phyloP scores from a whole-genome alignment of 2,888 invertebrate genomes.

The Trichacis sp. region DNA sequence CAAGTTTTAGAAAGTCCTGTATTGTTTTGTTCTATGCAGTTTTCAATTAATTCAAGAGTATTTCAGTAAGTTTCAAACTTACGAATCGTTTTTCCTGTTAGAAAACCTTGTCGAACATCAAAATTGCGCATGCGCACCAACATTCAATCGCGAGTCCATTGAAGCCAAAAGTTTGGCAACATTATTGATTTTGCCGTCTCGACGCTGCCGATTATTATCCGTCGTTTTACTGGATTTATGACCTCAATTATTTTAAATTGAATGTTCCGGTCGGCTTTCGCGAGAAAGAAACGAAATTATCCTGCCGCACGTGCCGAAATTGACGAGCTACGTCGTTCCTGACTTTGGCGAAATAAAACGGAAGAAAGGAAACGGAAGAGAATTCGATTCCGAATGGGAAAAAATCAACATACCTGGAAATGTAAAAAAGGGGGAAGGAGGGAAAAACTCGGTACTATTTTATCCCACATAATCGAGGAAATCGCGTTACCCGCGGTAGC shows the following conservation, averaged over 20 bases:
- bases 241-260: too few species aligned
- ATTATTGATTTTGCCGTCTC: neutral
- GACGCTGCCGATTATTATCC: too few species aligned
- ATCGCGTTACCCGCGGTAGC: slow-evolving; percentile 25
- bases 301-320: neutral
- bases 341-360: neutral
- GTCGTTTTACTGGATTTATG: too few species aligned
- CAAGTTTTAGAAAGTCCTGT: too few species aligned
- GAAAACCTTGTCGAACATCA: slow-evolving; percentile 6
- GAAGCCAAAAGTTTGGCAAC: neutral
- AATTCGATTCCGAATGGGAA: neutral
- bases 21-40: too few species aligned
- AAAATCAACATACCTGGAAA: too few species aligned
- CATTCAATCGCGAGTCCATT: neutral
- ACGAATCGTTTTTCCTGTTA: too few species aligned
- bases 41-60: too few species aligned
- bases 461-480: slow-evolving; percentile 28
- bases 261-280: too few species aligned
- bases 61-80: too few species aligned
- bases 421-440: too few species aligned
- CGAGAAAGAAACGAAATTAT: neutral
- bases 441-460: neutral
- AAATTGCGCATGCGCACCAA: neutral
- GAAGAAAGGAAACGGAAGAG: neutral
- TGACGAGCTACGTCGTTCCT: neutral